Conservation (phyloP, 1,140 invertebrate species). For the Drosophila subpulchrella region DNA sequence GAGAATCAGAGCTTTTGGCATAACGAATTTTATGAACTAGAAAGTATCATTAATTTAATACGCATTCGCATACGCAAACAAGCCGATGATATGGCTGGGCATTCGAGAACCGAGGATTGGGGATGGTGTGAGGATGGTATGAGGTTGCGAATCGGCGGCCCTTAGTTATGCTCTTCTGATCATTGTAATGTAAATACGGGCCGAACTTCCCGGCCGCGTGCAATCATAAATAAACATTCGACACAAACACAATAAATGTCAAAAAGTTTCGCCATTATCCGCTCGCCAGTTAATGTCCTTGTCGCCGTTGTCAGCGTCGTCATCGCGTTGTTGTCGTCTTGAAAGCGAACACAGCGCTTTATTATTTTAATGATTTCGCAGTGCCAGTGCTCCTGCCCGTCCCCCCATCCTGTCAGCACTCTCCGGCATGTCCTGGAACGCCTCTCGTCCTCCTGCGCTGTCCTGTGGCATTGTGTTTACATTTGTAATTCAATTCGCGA, state of each 20-base stretch:
- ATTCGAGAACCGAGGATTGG: background rate
- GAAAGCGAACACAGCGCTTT: conserved; percentile 54
- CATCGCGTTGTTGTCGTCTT: conserved; percentile 50
- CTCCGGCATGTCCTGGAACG: conserved; percentile 10
- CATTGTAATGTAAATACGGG: conserved; percentile 79
- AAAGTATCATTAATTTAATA: conserved; percentile 84
- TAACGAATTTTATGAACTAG: conserved; percentile 84
- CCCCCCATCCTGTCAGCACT: conserved; percentile 37
- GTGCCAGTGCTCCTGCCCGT: conserved; percentile 7
- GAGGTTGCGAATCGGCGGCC: conserved; percentile 7
- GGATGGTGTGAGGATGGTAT: conserved; percentile 4
- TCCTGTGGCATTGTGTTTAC: conserved; percentile 67
- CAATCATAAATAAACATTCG: conserved; percentile 83
- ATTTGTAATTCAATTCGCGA: conserved; percentile 80
- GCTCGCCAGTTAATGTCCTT: conserved; percentile 68
- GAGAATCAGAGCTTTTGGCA: conserved; percentile 16
- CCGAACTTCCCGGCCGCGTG: conserved; percentile 48
- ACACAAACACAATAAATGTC: conserved; percentile 83
- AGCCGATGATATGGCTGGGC: conserved; percentile 31
- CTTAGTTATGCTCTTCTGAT: conserved; percentile 74
- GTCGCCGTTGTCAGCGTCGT: conserved; percentile 44
- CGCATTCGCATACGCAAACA: conserved; percentile 68
- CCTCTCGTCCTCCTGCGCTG: conserved; percentile 2
- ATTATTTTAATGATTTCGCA: conserved; percentile 81
- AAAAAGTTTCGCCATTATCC: conserved; percentile 81